Evolutionary conservation across 1,140 invertebrate species (phyloP).

Genomic region (Drosophila pruinosa): DNA sequence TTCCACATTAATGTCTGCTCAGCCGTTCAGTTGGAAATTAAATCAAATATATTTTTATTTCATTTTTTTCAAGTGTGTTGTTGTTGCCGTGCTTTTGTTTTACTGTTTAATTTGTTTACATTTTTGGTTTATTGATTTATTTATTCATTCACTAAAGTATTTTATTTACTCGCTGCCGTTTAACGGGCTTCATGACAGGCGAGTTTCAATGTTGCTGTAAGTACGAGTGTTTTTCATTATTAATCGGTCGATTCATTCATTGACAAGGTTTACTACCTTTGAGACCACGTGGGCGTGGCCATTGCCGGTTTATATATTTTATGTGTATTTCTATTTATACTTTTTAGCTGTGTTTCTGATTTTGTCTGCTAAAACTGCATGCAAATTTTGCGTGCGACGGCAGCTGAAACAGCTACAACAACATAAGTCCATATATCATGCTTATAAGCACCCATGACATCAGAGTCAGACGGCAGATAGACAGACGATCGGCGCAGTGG

Average conservation of each 20-base stretch:
- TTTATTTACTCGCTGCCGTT: constrained; percentile 57
- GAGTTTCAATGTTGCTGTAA: constrained; percentile 31
- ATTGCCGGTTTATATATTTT: constrained; percentile 12
- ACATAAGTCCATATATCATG: constrained; percentile 41
- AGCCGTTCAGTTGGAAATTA: constrained; percentile 7
- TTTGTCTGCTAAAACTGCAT: constrained; percentile 48
- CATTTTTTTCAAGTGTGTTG: constrained; percentile 5
- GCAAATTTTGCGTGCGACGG: constrained; percentile 49
- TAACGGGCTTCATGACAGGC: constrained; percentile 24
- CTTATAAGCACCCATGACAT: constrained; percentile 49
- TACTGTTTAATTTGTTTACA: constrained; percentile 66
- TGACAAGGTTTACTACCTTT: constrained; percentile 35
- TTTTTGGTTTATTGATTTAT: constrained; percentile 69
- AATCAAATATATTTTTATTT: constrained; percentile 20
- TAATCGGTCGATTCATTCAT: constrained; percentile 41
- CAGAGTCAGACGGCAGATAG: constrained; percentile 21
- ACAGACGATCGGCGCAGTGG: constrained; percentile 2
- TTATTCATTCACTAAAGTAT: constrained; percentile 66
- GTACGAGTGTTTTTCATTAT: constrained; percentile 16
- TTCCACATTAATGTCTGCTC: neutral
- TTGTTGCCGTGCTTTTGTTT: constrained; percentile 42
- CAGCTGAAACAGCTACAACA: constrained; percentile 26
- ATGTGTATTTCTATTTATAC: neutral
- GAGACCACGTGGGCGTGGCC: constrained; percentile 27
- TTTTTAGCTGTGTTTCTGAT: neutral